Percentiles rank a stretch among this genome's conserved stretches.
phyloP scores from a whole-genome alignment of 2,888 invertebrate genomes.

The Acrobasis repandana region DNA sequence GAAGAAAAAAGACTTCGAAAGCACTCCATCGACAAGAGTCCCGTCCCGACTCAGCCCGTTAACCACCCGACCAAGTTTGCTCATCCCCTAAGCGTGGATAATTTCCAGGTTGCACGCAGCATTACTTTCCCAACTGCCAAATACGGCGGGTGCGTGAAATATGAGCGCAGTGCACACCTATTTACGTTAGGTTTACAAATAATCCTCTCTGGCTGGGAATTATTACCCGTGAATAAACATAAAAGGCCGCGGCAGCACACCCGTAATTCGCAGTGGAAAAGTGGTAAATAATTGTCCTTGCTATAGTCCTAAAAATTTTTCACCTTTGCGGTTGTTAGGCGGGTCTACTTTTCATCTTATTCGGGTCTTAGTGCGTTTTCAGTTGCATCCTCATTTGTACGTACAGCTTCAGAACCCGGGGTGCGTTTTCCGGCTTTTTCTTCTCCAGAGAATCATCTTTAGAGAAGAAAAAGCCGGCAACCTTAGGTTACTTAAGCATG shows the following conservation, averaged over 20 bases:
- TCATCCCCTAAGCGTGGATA: conserved; percentile 47
- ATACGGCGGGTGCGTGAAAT: conserved; percentile 63
- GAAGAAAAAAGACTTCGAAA: too few species aligned
- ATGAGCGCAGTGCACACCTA: conserved; percentile 63
- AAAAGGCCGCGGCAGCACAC: conserved; percentile 57
- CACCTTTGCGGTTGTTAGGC: too few species aligned
- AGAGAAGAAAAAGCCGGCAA: too few species aligned
- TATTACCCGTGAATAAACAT: conserved; percentile 74
- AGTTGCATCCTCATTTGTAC: too few species aligned
- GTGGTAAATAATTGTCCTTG: conserved; percentile 73
- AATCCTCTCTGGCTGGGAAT: conserved; percentile 65
- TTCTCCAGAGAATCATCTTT: conserved; percentile 64
- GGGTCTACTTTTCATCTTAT: too few species aligned
- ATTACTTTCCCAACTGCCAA: conserved; percentile 70
- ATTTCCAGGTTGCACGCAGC: conserved; percentile 67
- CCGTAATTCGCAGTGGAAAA: conserved; percentile 64
- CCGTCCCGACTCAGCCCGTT: too few species aligned
- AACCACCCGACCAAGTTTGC: too few species aligned
- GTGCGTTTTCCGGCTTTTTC: too few species aligned
- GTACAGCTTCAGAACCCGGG: too few species aligned
- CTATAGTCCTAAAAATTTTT: conserved; percentile 66
- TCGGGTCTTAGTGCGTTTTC: too few species aligned
- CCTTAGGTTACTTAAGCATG: too few species aligned
- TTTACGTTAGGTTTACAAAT: conserved; percentile 72
- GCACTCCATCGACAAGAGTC: too few species aligned